Conservation (phyloP, 2,797 vertebrate species). For the Hypotaenidia okinawae region DNA sequence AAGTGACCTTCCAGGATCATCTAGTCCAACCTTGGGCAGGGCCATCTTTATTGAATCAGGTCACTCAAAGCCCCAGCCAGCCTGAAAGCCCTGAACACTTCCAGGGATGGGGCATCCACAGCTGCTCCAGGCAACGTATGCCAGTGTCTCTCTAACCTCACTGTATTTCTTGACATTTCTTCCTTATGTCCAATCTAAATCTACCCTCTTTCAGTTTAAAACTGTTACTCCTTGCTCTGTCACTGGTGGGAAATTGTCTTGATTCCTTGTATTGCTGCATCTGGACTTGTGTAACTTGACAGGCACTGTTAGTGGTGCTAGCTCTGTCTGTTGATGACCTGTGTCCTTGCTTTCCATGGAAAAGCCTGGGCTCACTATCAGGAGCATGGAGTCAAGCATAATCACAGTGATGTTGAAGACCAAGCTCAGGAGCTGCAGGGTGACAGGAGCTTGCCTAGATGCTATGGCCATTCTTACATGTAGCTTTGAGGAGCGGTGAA, state of each 20-base stretch:
- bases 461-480: not conserved
- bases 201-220: not conserved
- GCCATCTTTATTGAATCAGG: not conserved
- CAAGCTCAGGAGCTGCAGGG: not conserved
- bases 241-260: not conserved
- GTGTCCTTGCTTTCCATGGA: not conserved
- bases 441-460: not conserved
- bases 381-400: not conserved
- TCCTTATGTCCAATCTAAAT: not conserved
- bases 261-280: not conserved
- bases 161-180: not conserved
- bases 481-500: not conserved
- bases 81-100: not conserved
- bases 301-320: not conserved
- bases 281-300: not conserved
- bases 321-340: not conserved
- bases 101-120: not conserved
- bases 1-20: not conserved
- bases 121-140: not conserved
- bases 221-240: not conserved
- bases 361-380: not conserved
- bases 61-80: fast-evolving
- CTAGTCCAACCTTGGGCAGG: not conserved
- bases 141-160: not conserved
- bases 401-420: not conserved